Percentiles rank a stretch among this genome's conserved stretches.
Evolutionary conservation across 2,888 invertebrate species (phyloP).

Genomic region (Trichopoda pennipes): DNA sequence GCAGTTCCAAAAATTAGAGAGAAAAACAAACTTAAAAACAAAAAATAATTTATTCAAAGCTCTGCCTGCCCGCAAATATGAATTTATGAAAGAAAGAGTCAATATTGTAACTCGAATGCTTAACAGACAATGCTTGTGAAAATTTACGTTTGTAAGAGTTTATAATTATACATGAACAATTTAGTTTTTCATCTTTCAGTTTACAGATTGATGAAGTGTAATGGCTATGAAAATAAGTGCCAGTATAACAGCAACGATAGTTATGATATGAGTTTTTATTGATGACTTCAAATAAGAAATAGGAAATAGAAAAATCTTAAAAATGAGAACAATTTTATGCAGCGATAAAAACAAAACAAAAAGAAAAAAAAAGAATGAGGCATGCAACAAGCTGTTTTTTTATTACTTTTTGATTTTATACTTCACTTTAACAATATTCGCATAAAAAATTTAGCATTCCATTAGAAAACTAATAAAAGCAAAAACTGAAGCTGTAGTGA

Average conservation of each 20-base stretch:
- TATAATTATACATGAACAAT: constrained; percentile 65
- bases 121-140: constrained; percentile 53
- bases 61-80: neutral
- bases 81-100: constrained; percentile 35
- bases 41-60: constrained; percentile 14
- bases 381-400: constrained; percentile 63
- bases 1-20: no score
- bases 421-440: constrained; percentile 10
- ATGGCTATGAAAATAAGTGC: constrained; percentile 55
- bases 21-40: neutral
- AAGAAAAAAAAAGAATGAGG: constrained; percentile 3
- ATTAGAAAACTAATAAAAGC: neutral
- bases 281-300: constrained; percentile 46
- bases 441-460: constrained; percentile 27
- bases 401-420: constrained; percentile 37
- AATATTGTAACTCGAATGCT: constrained; percentile 38
- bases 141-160: constrained; percentile 63
- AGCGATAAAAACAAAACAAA: constrained; percentile 9
- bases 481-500: neutral
- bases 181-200: constrained; percentile 63
- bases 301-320: constrained; percentile 25
- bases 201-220: constrained; percentile 65
- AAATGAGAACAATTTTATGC: constrained; percentile 36
- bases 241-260: neutral
- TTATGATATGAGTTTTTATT: constrained; percentile 49